Base-by-base conservation (phyloP, 1,140 invertebrate genomes). In the Zaprionus gabonicus region DNA sequence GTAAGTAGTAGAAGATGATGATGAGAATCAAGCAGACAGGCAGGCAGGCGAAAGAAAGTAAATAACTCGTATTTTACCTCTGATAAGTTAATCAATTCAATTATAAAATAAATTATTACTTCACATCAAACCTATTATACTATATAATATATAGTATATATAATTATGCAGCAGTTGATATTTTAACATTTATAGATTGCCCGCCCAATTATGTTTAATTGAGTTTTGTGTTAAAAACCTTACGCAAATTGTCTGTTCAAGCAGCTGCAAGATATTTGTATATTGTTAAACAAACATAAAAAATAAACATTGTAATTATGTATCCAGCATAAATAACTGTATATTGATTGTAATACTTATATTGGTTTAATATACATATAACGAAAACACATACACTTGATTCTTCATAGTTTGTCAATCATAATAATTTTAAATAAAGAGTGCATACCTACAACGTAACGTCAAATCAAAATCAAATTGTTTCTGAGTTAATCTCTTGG, bases 401-500 rank as follows among this genome's bases (percentile, higher is more conserved):
- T 71, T 83, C 73, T 71, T 78, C 69, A 76, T 79, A 71, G 62
- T 78, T 77, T 68, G 62, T 64, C 84, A 79, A 82, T 80, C 84
- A 83, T 81, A 51, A 72, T 70, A 46, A 46, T 81, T 83, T 60
- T 73, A 57, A 87, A 78, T 83, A 83, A 83, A 80, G 67, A 59
- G 41, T 68, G 70, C 62, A 72, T 67, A 57, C 28, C 75, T 73
- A 71, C 94, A 94, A 81, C 94, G 94, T 62, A 76, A 72, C 49
- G 36, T 65, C 34, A 76, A 76, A 64, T 64, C 58, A 71, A 65
- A 60, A 55, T 13, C 94, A 94, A 44, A 25, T 17, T 41, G 9
- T 25, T 41, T 15, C 28, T 15, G 34, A 20, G 5, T 38, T 27
- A 27, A 51, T 51, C 46, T 51, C 46, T 25, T 51, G 46, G 46